These are phyloP conservation scores for Nibea albiflora DNA, from an alignment of 2,113 vertebrate genomes.

Conservation along the genomic window DNA sequence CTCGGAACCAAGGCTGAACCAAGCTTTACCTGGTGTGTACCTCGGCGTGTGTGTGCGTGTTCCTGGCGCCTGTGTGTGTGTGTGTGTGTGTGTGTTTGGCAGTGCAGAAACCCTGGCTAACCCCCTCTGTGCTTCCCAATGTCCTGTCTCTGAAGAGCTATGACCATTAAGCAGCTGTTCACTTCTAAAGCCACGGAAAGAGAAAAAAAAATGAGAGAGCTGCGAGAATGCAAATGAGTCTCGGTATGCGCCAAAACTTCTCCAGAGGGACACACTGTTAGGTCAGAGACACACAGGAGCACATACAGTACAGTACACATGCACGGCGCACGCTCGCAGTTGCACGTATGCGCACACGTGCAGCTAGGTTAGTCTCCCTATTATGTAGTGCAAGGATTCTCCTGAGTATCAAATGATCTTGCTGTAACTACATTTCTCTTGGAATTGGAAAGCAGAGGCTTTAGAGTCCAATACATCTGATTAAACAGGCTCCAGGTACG, in stretches of 20 bases:
- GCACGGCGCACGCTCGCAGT: constrained; percentile 23
- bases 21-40: constrained; percentile 72
- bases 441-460: constrained; percentile 53
- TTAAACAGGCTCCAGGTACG: constrained; percentile 59
- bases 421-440: constrained; percentile 76
- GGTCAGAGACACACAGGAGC: constrained; percentile 63
- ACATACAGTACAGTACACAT: constrained; percentile 32
- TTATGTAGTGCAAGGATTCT: constrained; percentile 74
- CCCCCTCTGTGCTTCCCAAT: constrained; percentile 76
- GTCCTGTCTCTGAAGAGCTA: constrained; percentile 83
- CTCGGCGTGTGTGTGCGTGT: constrained; percentile 7
- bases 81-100: constrained; percentile 28
- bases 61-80: constrained; percentile 4
- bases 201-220: constrained; percentile 62
- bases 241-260: constrained; percentile 73
- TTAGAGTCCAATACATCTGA: constrained; percentile 58
- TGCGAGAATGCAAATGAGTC: constrained; percentile 80
- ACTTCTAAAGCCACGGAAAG: constrained; percentile 73
- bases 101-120: constrained; percentile 70
- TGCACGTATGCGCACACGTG: constrained; percentile 43
- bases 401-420: constrained; percentile 65
- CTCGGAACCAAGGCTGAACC: constrained; percentile 56
- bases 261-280: constrained; percentile 74
- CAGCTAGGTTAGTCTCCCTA: constrained; percentile 60
- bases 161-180: constrained; percentile 85